These are phyloP conservation scores for Pristionchus maxplancki DNA, from an alignment of 2,888 invertebrate species.

Conservation along the genomic window DNA sequence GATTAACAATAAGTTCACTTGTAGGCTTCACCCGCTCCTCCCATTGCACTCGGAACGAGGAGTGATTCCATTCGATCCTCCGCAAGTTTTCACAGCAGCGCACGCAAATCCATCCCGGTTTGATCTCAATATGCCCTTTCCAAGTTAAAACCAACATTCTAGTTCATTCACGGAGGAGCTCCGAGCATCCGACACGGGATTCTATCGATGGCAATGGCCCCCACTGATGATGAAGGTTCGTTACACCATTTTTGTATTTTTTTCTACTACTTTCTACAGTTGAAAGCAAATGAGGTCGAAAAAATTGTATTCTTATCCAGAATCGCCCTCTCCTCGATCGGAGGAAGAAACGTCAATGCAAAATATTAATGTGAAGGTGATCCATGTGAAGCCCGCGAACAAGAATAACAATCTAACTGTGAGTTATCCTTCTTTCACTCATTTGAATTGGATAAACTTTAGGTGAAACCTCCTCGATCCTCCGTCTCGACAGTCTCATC, in stretches of 20 bases:
- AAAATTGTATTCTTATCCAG: not conserved
- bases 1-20: not conserved
- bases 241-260: not conserved
- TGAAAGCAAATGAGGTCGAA: not conserved
- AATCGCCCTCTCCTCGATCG: conserved; percentile 8
- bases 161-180: conserved; percentile 50
- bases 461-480: conserved; percentile 2
- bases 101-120: conserved; percentile 45
- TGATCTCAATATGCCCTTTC: not conserved
- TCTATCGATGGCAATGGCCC: conserved; percentile 29
- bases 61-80: conserved; percentile 40
- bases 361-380: conserved; percentile 47
- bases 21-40: conserved; percentile 3
- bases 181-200: conserved; percentile 46
- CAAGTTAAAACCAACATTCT: not conserved
- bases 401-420: conserved; percentile 53
- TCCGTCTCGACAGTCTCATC: conserved; percentile 17
- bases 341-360: not conserved
- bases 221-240: conserved; percentile 39
- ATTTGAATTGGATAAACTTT: not conserved
- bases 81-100: not conserved
- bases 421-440: not conserved
- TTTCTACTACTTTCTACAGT: no score
- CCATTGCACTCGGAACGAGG: not conserved
- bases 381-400: conserved; percentile 57